Percentiles rank a stretch among this genome's conserved stretches.
These are phyloP conservation scores for Rhynchonycteris naso DNA, from an alignment of 2,797 vertebrate genomes.

Conservation along the genomic window DNA sequence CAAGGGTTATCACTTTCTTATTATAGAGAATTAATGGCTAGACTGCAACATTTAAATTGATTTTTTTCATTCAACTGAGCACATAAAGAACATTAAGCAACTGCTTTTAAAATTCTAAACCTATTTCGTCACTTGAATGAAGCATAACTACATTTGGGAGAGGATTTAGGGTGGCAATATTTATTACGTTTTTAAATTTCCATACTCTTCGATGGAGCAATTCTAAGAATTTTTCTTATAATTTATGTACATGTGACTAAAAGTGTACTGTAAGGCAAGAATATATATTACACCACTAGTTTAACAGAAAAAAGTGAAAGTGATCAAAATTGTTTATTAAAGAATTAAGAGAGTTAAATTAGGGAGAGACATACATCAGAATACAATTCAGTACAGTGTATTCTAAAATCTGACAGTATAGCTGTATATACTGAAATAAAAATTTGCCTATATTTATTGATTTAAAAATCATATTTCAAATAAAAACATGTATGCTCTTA, in stretches of 20 bases:
- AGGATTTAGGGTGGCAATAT: not conserved
- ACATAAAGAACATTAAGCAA: not conserved
- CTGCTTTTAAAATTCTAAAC: slow-evolving; percentile 15
- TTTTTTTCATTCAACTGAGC: slow-evolving; percentile 13
- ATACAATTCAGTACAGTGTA: not conserved
- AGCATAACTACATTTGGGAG: not conserved
- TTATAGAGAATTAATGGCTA: not conserved
- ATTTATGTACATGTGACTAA: not conserved
- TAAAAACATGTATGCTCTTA: not conserved
- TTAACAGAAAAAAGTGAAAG: slow-evolving; percentile 15
- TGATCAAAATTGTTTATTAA: not conserved
- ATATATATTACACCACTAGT: not conserved
- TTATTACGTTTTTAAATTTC: slow-evolving; percentile 14
- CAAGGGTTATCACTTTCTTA: not conserved
- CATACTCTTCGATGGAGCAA: not conserved
- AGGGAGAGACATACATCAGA: not conserved
- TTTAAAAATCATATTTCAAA: not conserved
- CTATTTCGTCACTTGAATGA: not conserved
- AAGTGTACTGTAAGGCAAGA: not conserved
- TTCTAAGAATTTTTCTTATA: slow-evolving; percentile 20
- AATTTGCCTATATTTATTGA: not conserved
- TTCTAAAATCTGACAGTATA: not conserved
- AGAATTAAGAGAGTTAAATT: not conserved
- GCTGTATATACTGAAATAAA: not conserved
- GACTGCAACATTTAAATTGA: not conserved